phyloP scores from a whole-genome alignment of 2,888 invertebrate genomes.

The Lochmaea crataegi region DNA sequence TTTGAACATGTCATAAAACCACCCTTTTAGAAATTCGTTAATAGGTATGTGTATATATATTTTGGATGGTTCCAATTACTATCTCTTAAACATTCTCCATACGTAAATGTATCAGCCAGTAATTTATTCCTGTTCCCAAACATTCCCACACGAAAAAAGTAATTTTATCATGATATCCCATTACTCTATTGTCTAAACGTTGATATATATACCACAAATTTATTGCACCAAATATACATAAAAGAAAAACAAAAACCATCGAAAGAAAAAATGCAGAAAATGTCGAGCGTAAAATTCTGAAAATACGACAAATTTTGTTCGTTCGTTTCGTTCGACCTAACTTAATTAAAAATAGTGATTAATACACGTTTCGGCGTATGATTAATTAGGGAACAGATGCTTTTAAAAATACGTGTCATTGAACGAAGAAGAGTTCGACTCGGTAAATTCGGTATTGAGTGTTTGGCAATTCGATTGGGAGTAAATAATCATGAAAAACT shows the following conservation, averaged over 20 bases:
- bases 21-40: neutral
- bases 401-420: constrained; percentile 30
- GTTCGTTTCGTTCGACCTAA: constrained; percentile 33
- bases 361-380: constrained; percentile 39
- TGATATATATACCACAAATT: constrained; percentile 22
- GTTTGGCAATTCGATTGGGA: constrained; percentile 27
- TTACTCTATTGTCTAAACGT: constrained; percentile 31
- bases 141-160: constrained; percentile 33
- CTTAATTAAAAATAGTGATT: constrained; percentile 45
- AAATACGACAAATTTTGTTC: constrained; percentile 39
- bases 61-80: neutral
- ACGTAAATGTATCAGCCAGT: neutral
- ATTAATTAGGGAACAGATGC: constrained; percentile 42
- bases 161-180: constrained; percentile 32
- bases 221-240: constrained; percentile 21
- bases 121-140: constrained; percentile 9
- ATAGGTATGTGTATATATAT: too few species aligned
- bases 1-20: neutral
- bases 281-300: constrained; percentile 24
- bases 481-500: constrained; percentile 20
- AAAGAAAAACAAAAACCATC: constrained; percentile 19
- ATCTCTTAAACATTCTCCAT: neutral
- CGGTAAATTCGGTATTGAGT: constrained; percentile 27
- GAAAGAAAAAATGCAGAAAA: constrained; percentile 29
- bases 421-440: constrained; percentile 26